A percentile compares a stretch with the other conserved stretches of the same genome.
phyloP scores from a whole-genome alignment of 2,113 vertebrate species.

The Syngnathus floridae region DNA sequence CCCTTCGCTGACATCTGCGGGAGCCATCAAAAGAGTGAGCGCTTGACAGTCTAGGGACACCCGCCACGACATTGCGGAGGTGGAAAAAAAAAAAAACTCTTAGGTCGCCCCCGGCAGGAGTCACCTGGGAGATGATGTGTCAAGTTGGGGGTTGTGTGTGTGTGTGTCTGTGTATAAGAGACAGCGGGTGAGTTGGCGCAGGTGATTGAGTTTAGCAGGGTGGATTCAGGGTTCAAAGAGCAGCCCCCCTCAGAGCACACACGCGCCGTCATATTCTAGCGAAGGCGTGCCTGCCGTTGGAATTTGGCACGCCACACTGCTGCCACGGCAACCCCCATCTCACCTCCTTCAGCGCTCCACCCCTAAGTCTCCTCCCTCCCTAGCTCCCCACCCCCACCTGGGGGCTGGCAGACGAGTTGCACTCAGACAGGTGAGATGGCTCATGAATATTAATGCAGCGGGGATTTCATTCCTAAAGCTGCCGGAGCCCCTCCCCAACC shows the following conservation, averaged over 20 bases:
- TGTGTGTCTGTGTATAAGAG: constrained; percentile 22
- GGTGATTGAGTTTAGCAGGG: constrained; percentile 65
- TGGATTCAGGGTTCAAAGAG: constrained; percentile 68
- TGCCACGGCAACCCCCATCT: constrained; percentile 59
- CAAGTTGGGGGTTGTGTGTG: constrained; percentile 27
- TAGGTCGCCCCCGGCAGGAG: constrained; percentile 48
- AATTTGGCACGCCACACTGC: constrained; percentile 47
- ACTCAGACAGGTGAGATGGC: constrained; percentile 72
- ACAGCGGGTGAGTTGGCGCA: constrained; percentile 48
- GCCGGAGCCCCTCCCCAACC: constrained; percentile 52
- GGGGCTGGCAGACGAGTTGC: constrained; percentile 62
- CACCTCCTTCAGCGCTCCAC: constrained; percentile 10
- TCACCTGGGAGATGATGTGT: constrained; percentile 58
- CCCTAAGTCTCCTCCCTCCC: constrained; percentile 30
- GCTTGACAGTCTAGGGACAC: constrained; percentile 31
- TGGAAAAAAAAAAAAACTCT: constrained; percentile 28
- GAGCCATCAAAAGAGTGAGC: constrained; percentile 36
- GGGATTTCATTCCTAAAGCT: constrained; percentile 65
- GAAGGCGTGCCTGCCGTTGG: constrained; percentile 30
- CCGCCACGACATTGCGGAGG: constrained; percentile 58
- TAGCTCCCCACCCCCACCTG: constrained; percentile 18
- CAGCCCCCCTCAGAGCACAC: constrained; percentile 47
- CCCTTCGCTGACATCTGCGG: constrained; percentile 29
- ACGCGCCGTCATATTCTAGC: constrained; percentile 49
- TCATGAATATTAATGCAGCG: constrained; percentile 68